A percentile compares a stretch with the other conserved stretches of the same genome.
Evolutionary conservation across 1,140 invertebrate genomes (phyloP).

Genomic region (Melanaphis sacchari): DNA sequence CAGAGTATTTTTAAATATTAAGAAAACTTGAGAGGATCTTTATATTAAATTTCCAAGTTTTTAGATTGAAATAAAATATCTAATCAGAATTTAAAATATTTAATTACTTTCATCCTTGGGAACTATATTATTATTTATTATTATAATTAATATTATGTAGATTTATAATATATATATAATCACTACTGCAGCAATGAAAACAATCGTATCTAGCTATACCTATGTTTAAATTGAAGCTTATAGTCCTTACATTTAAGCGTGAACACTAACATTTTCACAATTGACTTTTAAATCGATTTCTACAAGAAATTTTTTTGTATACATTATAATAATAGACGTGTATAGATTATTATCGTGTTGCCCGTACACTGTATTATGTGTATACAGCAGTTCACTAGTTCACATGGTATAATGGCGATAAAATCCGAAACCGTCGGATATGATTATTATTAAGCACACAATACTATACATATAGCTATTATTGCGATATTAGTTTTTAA

Average conservation of each 20-base stretch:
- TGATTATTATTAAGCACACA: not conserved
- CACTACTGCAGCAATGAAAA: too few species aligned
- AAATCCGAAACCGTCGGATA: not conserved
- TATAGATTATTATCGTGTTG: not conserved
- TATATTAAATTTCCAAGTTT: too few species aligned
- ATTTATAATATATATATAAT: too few species aligned
- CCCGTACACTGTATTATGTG: not conserved
- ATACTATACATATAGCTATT: not conserved
- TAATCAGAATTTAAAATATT: too few species aligned
- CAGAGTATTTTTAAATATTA: too few species aligned
- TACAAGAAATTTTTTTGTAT: too few species aligned
- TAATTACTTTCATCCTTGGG: too few species aligned
- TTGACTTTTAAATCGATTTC: not conserved
- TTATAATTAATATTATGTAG: too few species aligned
- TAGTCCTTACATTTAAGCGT: not conserved
- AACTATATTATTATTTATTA: too few species aligned
- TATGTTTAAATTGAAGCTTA: not conserved
- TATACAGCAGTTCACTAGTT: not conserved
- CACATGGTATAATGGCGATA: not conserved
- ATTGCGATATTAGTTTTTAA: slow-evolving; percentile 51
- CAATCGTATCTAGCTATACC: not conserved
- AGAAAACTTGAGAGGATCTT: too few species aligned
- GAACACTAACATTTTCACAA: not conserved
- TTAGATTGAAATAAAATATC: too few species aligned
- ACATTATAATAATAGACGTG: too few species aligned